phyloP scores from a whole-genome alignment of 2,888 invertebrate species.

The Cactoblastis cactorum region DNA sequence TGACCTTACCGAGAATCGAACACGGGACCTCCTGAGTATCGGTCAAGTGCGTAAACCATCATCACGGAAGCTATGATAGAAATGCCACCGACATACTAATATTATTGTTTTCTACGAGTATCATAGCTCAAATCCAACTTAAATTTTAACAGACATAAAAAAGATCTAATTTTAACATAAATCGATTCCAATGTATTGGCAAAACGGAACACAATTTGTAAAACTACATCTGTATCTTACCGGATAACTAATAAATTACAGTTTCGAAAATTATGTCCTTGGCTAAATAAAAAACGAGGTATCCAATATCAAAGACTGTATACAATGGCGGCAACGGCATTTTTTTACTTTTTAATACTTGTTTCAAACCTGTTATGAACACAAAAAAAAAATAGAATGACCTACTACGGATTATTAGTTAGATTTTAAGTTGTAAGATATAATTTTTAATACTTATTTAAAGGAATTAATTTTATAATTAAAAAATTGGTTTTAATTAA shows the following conservation, averaged over 20 bases:
- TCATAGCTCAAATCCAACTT: neutral
- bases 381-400: slow-evolving; percentile 51
- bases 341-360: slow-evolving; percentile 30
- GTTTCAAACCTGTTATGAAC: slow-evolving; percentile 59
- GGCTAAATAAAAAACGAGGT: slow-evolving; percentile 40
- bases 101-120: neutral
- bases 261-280: slow-evolving; percentile 21
- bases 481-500: no score
- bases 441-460: neutral
- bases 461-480: no score
- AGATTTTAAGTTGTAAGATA: neutral
- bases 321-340: slow-evolving; percentile 48
- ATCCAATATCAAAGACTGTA: slow-evolving; percentile 40
- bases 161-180: neutral
- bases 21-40: no score
- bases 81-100: no score
- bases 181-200: neutral
- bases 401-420: slow-evolving; percentile 37
- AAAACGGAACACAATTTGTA: neutral
- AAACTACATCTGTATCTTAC: neutral
- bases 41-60: no score
- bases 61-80: no score
- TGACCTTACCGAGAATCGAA: no score
- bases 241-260: neutral
- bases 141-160: neutral